phyloP scores from a whole-genome alignment of 2,888 invertebrate species.

The Scelioninae gen. 2 region DNA sequence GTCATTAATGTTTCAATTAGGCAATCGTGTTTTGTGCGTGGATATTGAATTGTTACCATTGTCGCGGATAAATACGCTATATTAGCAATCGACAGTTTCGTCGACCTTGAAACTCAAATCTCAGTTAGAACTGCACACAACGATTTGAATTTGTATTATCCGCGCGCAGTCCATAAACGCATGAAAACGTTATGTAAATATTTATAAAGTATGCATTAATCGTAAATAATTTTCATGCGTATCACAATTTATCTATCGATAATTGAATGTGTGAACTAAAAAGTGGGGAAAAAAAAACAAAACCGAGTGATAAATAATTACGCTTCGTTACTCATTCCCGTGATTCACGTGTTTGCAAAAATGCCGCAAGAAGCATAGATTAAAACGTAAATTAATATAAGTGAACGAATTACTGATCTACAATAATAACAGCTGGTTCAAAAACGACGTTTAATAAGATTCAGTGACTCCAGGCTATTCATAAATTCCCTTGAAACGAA shows the following conservation, averaged over 20 bases:
- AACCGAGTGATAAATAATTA: conserved; percentile 19
- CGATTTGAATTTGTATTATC: no score
- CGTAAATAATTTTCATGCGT: conserved; percentile 15
- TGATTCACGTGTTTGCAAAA: conserved; percentile 6
- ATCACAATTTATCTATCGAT: conserved; percentile 24
- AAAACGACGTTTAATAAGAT: conserved; percentile 37
- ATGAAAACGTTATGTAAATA: conserved; percentile 31
- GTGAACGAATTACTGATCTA: conserved; percentile 27
- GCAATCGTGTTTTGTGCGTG: no score
- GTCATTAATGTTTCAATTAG: no score
- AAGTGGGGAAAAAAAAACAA: background rate
- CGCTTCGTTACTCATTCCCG: background rate
- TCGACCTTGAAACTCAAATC: no score
- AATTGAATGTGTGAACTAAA: conserved; percentile 19
- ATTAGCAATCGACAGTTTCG: no score
- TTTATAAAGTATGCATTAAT: conserved; percentile 11
- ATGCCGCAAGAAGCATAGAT: conserved; percentile 2
- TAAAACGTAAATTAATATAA: conserved; percentile 32
- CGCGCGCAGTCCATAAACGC: no score
- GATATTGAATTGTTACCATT: no score
- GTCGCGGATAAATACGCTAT: no score
- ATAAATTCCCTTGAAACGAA: conserved; percentile 35
- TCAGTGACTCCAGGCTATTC: conserved; percentile 35
- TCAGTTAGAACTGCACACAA: no score
- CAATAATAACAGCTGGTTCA: conserved; percentile 22